Evolutionary conservation across 2,888 invertebrate species (phyloP).

Genomic region (Cataglyphis albicans): DNA sequence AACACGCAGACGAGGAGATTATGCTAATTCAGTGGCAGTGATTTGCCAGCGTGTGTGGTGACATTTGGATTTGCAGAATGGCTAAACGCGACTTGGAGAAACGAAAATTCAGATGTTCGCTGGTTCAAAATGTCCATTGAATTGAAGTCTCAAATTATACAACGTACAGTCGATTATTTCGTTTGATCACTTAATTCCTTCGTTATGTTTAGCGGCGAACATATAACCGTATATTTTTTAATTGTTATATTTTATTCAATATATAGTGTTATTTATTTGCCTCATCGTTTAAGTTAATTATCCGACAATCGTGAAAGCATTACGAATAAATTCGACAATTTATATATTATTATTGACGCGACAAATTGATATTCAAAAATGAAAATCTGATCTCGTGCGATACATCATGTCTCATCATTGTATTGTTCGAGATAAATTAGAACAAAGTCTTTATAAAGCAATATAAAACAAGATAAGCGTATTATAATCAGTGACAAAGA

Average conservation of each 20-base stretch:
- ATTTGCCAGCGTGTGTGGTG: conserved; percentile 51
- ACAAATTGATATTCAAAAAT: conserved; percentile 14
- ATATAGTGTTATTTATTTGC: neutral
- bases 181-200: conserved; percentile 8
- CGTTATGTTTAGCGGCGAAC: neutral
- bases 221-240: neutral
- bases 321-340: neutral
- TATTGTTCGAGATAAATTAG: neutral
- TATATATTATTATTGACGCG: neutral
- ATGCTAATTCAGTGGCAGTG: conserved; percentile 65
- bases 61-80: conserved; percentile 55
- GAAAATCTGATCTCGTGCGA: neutral
- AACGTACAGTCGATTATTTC: neutral
- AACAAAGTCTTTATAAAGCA: neutral
- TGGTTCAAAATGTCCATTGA: neutral
- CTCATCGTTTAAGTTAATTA: neutral
- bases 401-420: neutral
- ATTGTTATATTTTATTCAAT: neutral
- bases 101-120: conserved; percentile 25
- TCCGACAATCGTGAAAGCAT: neutral
- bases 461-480: neutral
- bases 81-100: conserved; percentile 15
- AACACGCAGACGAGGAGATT: conserved; percentile 57
- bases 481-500: neutral
- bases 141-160: conserved; percentile 23